Conservation (phyloP, 53 echinoderm and acorn worm species). For the Stichopus horrens region DNA sequence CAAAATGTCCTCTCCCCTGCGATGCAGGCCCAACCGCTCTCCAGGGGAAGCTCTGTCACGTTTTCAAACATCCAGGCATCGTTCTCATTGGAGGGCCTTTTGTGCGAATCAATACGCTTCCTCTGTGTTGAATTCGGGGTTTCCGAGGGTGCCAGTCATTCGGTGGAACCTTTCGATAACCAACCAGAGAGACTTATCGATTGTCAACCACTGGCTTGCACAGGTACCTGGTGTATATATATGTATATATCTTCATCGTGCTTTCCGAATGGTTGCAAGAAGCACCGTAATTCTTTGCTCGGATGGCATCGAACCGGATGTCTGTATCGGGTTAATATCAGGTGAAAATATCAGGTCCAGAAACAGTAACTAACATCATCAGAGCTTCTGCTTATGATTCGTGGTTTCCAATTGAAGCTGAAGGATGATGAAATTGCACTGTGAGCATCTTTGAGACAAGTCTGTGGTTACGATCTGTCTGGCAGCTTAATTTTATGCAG, state of each 20-base stretch:
- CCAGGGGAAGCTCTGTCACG: background rate
- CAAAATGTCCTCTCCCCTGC: background rate
- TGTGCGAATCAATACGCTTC: slow-evolving; percentile 4
- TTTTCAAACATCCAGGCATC: slow-evolving; percentile 7
- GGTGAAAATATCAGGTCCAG: too few species aligned
- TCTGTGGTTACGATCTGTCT: too few species aligned
- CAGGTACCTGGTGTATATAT: background rate
- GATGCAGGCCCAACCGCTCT: background rate
- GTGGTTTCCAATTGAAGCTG: too few species aligned
- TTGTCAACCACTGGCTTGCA: slow-evolving; percentile 5
- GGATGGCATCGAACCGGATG: too few species aligned
- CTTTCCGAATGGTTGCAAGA: background rate
- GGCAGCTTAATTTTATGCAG: too few species aligned
- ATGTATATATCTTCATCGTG: background rate
- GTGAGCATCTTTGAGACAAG: too few species aligned
- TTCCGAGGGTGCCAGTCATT: slow-evolving; percentile 12
- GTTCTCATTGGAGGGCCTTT: slow-evolving; percentile 10
- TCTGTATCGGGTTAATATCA: too few species aligned
- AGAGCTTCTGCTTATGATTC: too few species aligned
- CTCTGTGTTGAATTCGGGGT: slow-evolving; percentile 41
- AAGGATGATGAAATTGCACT: too few species aligned
- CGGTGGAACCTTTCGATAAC: slow-evolving; percentile 2
- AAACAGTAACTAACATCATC: too few species aligned
- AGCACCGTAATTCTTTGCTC: background rate
- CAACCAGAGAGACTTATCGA: slow-evolving; percentile 1